phyloP scores from a whole-genome alignment of 2,113 vertebrate genomes.

The Psilopsiagon aurifrons region DNA sequence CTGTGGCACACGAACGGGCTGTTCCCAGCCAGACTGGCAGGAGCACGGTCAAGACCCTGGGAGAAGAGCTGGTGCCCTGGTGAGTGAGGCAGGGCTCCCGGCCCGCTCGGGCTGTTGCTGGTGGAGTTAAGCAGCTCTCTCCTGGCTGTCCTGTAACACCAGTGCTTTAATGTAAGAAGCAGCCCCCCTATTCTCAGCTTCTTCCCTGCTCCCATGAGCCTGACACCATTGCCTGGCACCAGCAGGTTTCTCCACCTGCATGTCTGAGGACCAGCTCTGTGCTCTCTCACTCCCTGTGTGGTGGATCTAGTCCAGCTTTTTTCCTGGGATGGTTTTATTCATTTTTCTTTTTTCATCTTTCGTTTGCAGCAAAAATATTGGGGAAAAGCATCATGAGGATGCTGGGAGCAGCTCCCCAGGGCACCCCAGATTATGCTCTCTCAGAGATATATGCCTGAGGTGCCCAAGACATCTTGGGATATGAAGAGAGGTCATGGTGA shows the following conservation, averaged over 20 bases:
- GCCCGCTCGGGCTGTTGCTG: neutral
- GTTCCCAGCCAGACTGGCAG: neutral
- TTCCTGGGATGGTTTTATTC: neutral
- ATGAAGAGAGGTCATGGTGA: neutral
- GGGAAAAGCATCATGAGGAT: neutral
- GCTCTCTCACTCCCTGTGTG: neutral
- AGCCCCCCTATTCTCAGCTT: neutral
- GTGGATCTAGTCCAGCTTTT: neutral
- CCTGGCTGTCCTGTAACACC: neutral
- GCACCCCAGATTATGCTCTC: neutral
- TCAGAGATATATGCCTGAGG: neutral
- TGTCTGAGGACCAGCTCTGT: neutral
- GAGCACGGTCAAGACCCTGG: neutral
- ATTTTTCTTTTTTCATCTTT: neutral
- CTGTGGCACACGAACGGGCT: fast-evolving
- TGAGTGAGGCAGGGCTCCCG: neutral
- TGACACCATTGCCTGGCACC: neutral
- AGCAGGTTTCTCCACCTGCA: neutral
- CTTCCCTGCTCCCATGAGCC: neutral
- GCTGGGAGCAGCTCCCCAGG: neutral
- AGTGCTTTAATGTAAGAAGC: neutral
- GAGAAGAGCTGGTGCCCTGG: fast-evolving
- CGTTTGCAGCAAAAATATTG: neutral
- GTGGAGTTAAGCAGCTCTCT: neutral
- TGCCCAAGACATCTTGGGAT: neutral